Evolutionary conservation across 2,888 invertebrate species (phyloP), one percentile per base, ranked within the genome.

Genomic region (Psococerastis gibbosa): DNA sequence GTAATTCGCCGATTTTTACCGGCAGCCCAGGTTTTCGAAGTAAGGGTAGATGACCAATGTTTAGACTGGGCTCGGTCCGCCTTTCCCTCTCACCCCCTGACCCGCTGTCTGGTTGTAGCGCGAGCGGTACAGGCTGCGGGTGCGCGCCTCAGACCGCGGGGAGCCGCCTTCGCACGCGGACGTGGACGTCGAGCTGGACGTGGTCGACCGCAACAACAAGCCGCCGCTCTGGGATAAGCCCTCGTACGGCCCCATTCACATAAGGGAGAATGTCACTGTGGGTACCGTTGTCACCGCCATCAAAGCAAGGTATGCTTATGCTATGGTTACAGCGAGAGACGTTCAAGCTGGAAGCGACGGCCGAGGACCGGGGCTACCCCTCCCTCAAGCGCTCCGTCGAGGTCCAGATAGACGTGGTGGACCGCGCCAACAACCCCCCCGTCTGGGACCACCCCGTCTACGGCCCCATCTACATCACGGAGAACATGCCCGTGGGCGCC

Each of bases 261-360:
- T 91, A 78, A 83, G 81, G 77, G 91, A 92, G 82, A 91, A 91
- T 83, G 87, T 89, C 78, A 88, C 88, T 78, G 87, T 91, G 77
- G 89, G 91, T 78, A 88, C 88, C 71, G 83, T 85, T 78, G 88
- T 91, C 77, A 88, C 88, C 74, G 82, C 87, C 73, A 83, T 91
- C 71, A 89, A 89, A 81, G 91, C 91, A 75, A 88, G 89, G 89
- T 38, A 38, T 22, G 38, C 15, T 17, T 3, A 5, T 16, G n/a
- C 18, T 17, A n/a, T 42, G n/a, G 13, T 42, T 13, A 27, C 27
- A 89, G 89, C 84, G 89, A 73, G 91, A 89, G 75, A 85, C 88
- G 65, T 92, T 91, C 81, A 88, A 85, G 75, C 77, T 94, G 78
- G 87, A 87, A 75, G 92, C 94, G 68, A 88, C 84, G 76, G 94